Evolutionary conservation across 2,113 vertebrate genomes (phyloP).

Genomic region (Melanotaenia duboulayi): DNA sequence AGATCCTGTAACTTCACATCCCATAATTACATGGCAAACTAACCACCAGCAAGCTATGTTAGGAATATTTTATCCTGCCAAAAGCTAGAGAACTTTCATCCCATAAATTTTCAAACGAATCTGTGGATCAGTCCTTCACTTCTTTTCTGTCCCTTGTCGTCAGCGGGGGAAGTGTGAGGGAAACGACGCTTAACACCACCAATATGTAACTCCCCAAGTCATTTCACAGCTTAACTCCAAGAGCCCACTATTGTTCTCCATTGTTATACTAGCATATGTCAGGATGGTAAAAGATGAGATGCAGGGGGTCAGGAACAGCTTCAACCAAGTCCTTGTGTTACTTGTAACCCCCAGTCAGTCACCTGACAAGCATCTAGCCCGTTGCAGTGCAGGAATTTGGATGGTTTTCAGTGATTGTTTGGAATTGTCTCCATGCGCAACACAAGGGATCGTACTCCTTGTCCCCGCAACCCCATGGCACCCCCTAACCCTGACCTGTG

Average conservation of each 20-base stretch:
- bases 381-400: conserved; percentile 65
- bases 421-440: conserved; percentile 38
- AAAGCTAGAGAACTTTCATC: conserved; percentile 23
- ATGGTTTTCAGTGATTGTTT: conserved; percentile 33
- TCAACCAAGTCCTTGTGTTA: conserved; percentile 58
- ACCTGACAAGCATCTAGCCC: conserved; percentile 18
- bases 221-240: conserved; percentile 74
- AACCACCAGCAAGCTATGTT: conserved; percentile 55
- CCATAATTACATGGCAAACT: conserved; percentile 43
- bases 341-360: conserved; percentile 54
- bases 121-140: neutral
- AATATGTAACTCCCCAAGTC: conserved; percentile 66
- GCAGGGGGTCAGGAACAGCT: neutral
- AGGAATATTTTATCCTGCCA: conserved; percentile 49
- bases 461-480: conserved; percentile 73
- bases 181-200: conserved; percentile 77
- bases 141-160: conserved; percentile 34
- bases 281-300: conserved; percentile 42
- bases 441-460: conserved; percentile 28
- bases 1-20: conserved; percentile 42
- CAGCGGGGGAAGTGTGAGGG: conserved; percentile 29
- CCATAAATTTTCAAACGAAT: conserved; percentile 57
- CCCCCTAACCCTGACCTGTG: conserved; percentile 51
- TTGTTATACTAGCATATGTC: conserved; percentile 74
- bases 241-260: conserved; percentile 66